A percentile compares a stretch with the other conserved stretches of the same genome.
Evolutionary conservation across 1,140 invertebrate species (phyloP).

Genomic region (Zaprionus gabonicus): DNA sequence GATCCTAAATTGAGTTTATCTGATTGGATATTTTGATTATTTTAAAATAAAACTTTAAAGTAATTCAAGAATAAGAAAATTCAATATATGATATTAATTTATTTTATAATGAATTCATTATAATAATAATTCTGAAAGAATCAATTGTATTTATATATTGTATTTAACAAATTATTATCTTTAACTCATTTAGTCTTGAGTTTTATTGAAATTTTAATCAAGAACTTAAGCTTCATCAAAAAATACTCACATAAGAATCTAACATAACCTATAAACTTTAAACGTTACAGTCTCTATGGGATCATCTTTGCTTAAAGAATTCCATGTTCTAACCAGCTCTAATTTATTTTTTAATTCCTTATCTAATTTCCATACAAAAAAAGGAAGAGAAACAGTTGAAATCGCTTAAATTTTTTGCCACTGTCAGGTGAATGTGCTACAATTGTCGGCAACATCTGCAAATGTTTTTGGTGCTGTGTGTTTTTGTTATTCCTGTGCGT

Average conservation of each 20-base stretch:
- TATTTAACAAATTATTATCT: too few species aligned
- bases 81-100: too few species aligned
- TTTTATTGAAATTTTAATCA: too few species aligned
- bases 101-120: too few species aligned
- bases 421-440: neutral
- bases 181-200: too few species aligned
- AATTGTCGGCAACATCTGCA: neutral
- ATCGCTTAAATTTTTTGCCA: neutral
- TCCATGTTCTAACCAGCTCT: too few species aligned
- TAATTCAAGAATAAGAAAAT: too few species aligned
- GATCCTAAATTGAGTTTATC: neutral
- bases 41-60: neutral
- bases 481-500: neutral
- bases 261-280: too few species aligned
- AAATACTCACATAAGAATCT: too few species aligned
- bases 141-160: neutral
- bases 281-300: too few species aligned
- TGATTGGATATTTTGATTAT: neutral
- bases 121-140: too few species aligned
- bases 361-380: neutral
- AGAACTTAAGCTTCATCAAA: too few species aligned
- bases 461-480: constrained; percentile 3
- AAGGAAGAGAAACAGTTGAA: neutral
- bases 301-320: neutral
- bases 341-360: neutral